Percentiles rank a stretch among this genome's conserved stretches.
Conservation (phyloP, 2,888 invertebrate genomes). For the Drosophila aldrichi region DNA sequence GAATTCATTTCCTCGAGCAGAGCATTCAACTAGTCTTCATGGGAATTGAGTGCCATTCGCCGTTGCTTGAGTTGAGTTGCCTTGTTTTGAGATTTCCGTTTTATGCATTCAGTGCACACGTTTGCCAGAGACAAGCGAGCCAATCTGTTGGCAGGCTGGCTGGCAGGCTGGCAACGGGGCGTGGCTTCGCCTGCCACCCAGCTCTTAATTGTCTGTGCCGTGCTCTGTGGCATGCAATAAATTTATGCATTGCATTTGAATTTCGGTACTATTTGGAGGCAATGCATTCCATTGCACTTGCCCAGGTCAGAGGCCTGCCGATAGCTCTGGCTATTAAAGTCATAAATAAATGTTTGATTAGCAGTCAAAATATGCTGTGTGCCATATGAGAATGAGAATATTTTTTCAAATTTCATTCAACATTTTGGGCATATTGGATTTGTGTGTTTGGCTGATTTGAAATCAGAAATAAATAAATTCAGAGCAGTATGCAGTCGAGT, state of each 20-base stretch:
- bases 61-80: constrained; percentile 16
- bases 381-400: background rate
- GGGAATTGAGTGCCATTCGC: constrained; percentile 1
- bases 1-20: constrained; percentile 20
- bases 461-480: background rate
- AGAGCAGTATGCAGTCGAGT: too few species aligned
- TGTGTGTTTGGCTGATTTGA: background rate
- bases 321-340: constrained; percentile 38
- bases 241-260: constrained; percentile 79
- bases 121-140: constrained; percentile 68
- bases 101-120: constrained; percentile 79
- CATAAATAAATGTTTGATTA: constrained; percentile 79
- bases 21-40: constrained; percentile 30
- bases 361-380: constrained; percentile 53
- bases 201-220: constrained; percentile 75
- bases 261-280: constrained; percentile 50
- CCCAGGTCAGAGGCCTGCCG: constrained; percentile 30
- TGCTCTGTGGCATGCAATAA: constrained; percentile 69
- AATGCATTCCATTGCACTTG: constrained; percentile 37
- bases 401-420: background rate
- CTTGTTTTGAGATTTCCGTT: constrained; percentile 66
- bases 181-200: background rate
- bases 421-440: background rate
- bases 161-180: too few species aligned
- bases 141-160: constrained; percentile 60